Evolutionary conservation across 2,113 vertebrate species (phyloP).

Genomic region (Jacana jacana): DNA sequence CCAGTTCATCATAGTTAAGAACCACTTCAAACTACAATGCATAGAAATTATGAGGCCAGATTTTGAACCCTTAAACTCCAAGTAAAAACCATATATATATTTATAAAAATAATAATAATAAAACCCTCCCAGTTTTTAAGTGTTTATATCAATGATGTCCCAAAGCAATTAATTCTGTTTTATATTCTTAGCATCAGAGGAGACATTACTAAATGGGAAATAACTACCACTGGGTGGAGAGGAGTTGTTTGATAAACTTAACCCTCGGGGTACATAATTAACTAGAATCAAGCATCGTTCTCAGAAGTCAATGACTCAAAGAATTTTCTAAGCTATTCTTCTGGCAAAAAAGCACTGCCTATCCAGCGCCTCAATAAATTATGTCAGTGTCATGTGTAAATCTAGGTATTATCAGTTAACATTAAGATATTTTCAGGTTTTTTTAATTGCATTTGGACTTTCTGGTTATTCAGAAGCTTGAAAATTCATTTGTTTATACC

Average conservation of each 20-base stretch:
- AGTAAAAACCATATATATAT: neutral
- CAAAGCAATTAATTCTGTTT: neutral
- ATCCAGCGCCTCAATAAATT: neutral
- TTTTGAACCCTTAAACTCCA: neutral
- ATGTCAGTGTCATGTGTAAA: neutral
- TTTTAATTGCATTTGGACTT: neutral
- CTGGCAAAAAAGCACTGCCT: neutral
- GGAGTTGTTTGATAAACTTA: neutral
- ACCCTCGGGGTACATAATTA: neutral
- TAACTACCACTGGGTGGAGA: neutral
- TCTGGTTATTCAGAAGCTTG: neutral
- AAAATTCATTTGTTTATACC: neutral
- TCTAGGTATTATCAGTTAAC: neutral
- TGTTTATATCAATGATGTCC: neutral
- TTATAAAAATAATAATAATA: neutral
- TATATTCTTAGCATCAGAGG: neutral
- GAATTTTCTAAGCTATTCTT: neutral
- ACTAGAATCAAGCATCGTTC: neutral
- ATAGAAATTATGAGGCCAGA: neutral
- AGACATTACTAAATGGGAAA: neutral
- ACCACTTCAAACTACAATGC: neutral
- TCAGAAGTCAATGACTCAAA: neutral
- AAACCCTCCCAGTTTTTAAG: neutral
- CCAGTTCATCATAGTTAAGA: neutral
- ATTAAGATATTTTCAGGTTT: neutral